phyloP scores from a whole-genome alignment of 1,140 invertebrate species.

The Pygmarrhopalites habei region DNA sequence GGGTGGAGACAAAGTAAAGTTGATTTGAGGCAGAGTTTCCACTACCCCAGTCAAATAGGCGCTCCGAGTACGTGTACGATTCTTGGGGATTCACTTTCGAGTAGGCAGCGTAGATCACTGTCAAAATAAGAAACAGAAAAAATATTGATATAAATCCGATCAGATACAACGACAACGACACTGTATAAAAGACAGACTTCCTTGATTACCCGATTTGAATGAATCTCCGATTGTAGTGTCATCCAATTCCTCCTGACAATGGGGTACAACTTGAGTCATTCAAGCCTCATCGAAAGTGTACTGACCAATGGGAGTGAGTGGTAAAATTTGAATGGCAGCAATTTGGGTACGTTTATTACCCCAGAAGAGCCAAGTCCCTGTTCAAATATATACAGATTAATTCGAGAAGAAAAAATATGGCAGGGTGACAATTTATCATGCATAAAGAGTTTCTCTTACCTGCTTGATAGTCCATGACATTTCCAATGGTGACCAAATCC shows the following conservation, averaged over 20 bases:
- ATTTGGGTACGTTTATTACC: conserved; percentile 21
- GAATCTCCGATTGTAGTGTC: conserved; percentile 24
- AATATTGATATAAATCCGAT: too few relatives aligned
- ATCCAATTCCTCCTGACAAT: conserved; percentile 21
- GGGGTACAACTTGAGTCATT: conserved; percentile 27
- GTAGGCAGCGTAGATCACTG: conserved; percentile 32
- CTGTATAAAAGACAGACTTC: too few relatives aligned
- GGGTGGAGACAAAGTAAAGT: conserved; percentile 29
- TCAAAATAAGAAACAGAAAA: background rate
- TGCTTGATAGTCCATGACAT: conserved; percentile 27
- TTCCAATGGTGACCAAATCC: conserved; percentile 26
- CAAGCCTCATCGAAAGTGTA: conserved; percentile 23
- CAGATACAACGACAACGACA: too few relatives aligned
- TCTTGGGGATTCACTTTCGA: conserved; percentile 26
- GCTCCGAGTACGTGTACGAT: conserved; percentile 15
- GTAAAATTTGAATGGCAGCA: conserved; percentile 36
- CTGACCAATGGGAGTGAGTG: conserved; percentile 32
- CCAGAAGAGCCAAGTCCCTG: conserved; percentile 34
- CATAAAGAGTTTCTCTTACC: too few relatives aligned
- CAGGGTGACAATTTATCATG: too few relatives aligned
- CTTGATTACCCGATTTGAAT: conserved; percentile 33
- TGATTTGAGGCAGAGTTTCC: conserved; percentile 32
- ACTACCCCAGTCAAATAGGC: conserved; percentile 28
- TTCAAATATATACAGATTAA: too few relatives aligned
- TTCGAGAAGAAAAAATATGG: too few relatives aligned